phyloP scores from a whole-genome alignment of 2,888 invertebrate genomes.

The Lysandra coridon region DNA sequence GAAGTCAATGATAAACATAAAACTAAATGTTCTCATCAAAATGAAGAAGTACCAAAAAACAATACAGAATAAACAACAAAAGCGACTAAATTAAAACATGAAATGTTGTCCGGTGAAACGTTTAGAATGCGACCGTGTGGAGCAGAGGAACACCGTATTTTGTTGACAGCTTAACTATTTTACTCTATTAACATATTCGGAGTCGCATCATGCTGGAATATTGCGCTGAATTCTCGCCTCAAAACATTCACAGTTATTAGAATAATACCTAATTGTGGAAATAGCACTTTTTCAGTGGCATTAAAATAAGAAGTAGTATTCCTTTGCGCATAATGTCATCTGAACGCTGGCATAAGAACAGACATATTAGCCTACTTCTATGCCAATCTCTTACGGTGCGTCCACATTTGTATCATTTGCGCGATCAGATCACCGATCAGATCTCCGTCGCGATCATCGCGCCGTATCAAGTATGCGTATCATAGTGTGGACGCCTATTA shows the following conservation, averaged over 20 bases:
- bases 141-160: not conserved
- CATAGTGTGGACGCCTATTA: too few relatives aligned
- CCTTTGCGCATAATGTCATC: too few relatives aligned
- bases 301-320: not conserved
- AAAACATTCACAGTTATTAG: not conserved
- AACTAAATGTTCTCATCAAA: too few relatives aligned
- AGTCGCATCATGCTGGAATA: not conserved
- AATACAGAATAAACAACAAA: not conserved
- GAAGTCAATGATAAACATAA: too few relatives aligned
- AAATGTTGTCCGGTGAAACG: conserved; percentile 14
- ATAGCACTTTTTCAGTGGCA: not conserved
- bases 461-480: too few relatives aligned
- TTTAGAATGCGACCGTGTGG: conserved; percentile 8
- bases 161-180: conserved; percentile 16
- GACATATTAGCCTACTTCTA: too few relatives aligned
- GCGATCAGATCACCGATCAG: too few relatives aligned
- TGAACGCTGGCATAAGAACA: too few relatives aligned
- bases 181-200: conserved; percentile 6
- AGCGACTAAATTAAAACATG: not conserved
- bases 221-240: conserved; percentile 12
- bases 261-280: not conserved
- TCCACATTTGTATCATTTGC: too few relatives aligned
- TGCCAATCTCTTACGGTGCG: too few relatives aligned
- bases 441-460: too few relatives aligned
- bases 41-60: not conserved